phyloP scores from a whole-genome alignment of 2,888 invertebrate genomes.

The Blastobasis lacticolella region DNA sequence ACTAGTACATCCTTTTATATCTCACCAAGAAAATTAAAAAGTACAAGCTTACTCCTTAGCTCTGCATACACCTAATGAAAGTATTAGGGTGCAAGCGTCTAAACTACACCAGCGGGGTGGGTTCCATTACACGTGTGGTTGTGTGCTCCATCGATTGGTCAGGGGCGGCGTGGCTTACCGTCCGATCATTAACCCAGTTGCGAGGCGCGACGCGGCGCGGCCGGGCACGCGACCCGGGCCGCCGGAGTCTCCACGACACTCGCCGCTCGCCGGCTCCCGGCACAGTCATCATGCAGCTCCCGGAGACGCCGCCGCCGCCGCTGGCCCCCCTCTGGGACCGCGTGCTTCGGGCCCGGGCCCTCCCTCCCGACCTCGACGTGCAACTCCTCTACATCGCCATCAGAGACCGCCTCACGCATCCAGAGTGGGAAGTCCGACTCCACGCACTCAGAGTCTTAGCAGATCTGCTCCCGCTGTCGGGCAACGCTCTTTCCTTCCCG shows the following conservation, averaged over 20 bases:
- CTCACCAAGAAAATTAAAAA: too few species aligned
- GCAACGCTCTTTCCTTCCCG: slow-evolving; percentile 78
- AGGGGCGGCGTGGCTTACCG: slow-evolving; percentile 59
- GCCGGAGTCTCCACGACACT: slow-evolving; percentile 20
- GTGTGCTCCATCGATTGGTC: slow-evolving; percentile 65
- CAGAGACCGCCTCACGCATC: slow-evolving; percentile 81
- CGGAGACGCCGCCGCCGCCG: slow-evolving; percentile 62
- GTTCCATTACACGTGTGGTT: slow-evolving; percentile 15
- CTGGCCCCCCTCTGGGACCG: slow-evolving; percentile 89
- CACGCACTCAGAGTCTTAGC: slow-evolving; percentile 86
- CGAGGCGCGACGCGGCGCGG: slow-evolving; percentile 61
- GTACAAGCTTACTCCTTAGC: too few species aligned
- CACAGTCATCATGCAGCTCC: slow-evolving; percentile 60
- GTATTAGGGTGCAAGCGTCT: background rate
- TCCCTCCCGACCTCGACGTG: slow-evolving; percentile 80
- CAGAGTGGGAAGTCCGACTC: slow-evolving; percentile 89
- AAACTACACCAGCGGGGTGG: background rate
- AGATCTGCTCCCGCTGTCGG: slow-evolving; percentile 84
- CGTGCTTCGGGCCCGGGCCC: slow-evolving; percentile 80
- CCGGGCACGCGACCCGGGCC: slow-evolving; percentile 48
- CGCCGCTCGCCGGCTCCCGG: slow-evolving; percentile 29
- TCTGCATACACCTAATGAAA: too few species aligned
- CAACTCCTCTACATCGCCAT: slow-evolving; percentile 80
- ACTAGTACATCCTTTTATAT: too few species aligned
- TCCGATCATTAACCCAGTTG: slow-evolving; percentile 74